Evolutionary conservation across 2,888 invertebrate species (phyloP), one percentile per base, ranked within the genome.

Genomic region (Lamellibrachia columna): DNA sequence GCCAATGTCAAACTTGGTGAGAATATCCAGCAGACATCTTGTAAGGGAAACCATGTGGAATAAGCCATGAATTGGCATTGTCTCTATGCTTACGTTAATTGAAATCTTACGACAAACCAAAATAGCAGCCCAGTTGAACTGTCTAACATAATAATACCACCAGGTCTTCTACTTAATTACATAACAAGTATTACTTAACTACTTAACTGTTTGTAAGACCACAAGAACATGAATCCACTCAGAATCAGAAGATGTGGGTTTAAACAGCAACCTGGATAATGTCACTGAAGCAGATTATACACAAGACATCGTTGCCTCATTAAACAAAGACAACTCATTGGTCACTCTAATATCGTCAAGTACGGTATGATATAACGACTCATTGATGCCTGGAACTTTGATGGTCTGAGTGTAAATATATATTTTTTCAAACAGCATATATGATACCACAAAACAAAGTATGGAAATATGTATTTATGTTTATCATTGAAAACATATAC

Each of bases 171-270:
- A 75, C 75, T 75, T 75, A 75, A n/a, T 75, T 75, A 75, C 22
- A 11, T 75, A 75, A 75, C n/a, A 75, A 75, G 75, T 75, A 75
- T 75, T 75, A 75, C 75, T 75, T 75, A 75, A 75, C 75, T 15
- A 15, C 75, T 22, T 75, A 75, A 75, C 15, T 75, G 22, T 75
- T n/a, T 22, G 75, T n/a, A 75, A 11, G 22, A 75, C 22, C 75
- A 75, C n/a, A 22, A 75, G 75, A 75, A 75, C 75, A 75, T 75
- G n/a, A 75, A 22, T 22, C 75, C 75, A 75, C 22, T 22, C 15
- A 22, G 22, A 75, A 75, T 15, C 22, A 4, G 75, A 75, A 11
- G 22, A 4, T n/a, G 15, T 1, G 75, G 75, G n/a, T 75, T 15
- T 75, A 75, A 6, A 15, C n/a, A 75, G 75, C n/a, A 75, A 11